phyloP scores from a whole-genome alignment of 2,113 vertebrate genomes.

The Gadus chalcogrammus region DNA sequence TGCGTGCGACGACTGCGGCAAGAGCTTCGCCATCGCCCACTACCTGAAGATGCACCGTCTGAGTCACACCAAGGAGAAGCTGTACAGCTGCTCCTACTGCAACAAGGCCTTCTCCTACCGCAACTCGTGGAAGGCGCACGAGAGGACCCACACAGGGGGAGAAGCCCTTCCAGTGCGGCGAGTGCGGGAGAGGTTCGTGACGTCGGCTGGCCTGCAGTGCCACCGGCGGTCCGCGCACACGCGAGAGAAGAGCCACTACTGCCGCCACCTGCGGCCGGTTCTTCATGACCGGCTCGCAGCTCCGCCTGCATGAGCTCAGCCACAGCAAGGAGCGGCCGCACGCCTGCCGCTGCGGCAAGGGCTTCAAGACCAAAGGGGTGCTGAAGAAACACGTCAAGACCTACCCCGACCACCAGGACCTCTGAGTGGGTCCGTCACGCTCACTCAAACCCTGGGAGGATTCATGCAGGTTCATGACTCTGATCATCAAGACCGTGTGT shows the following conservation, averaged over 20 bases:
- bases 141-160: constrained; percentile 42
- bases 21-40: constrained; percentile 50
- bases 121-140: constrained; percentile 57
- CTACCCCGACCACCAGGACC: too few relatives aligned
- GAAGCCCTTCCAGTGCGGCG: constrained; percentile 51
- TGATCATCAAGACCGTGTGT: too few relatives aligned
- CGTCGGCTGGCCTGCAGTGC: accelerated
- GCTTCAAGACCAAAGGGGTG: too few relatives aligned
- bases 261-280: neutral
- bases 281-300: neutral
- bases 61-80: constrained; percentile 41
- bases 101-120: constrained; percentile 42
- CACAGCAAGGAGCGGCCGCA: neutral
- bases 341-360: neutral
- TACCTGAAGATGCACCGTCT: constrained; percentile 56
- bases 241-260: constrained; percentile 14
- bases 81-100: constrained; percentile 54
- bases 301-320: neutral
- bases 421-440: too few relatives aligned
- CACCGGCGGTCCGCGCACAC: constrained; percentile 51
- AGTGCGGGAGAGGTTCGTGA: constrained; percentile 54
- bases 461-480: too few relatives aligned
- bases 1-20: constrained; percentile 26
- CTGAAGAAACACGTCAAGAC: too few relatives aligned
- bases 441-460: too few relatives aligned